Base-by-base conservation (phyloP, 92 coral and sea anemone species). In the Porites rus region DNA sequence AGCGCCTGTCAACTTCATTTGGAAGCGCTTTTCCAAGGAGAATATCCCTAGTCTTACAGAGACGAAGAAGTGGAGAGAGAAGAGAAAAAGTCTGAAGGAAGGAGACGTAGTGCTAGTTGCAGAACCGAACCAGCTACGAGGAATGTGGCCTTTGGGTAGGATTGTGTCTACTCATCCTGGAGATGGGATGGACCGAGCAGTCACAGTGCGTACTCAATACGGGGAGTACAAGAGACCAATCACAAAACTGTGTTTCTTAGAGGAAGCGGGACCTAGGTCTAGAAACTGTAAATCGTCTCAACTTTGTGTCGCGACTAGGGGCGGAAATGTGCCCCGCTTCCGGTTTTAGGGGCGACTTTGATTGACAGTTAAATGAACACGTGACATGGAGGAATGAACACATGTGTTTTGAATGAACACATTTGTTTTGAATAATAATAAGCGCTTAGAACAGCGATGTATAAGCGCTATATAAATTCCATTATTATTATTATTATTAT, bases 21-120 rank as follows among this genome's bases (percentile, higher is more conserved):
- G 50, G 72, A 67, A 38, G 28, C 72, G 72, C 24, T 67, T 67
- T 20, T 8, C 72, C 8, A 67, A 65, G 70, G 72, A 67, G 72
- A 19, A 67, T 11, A 28, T 67, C 24, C 72, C 72, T 22, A 67
- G 72, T 12, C 28, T 67, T 14, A 67, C 28, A 19, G 72, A 67
- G 13, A 67, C 18, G 72, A 28, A 14, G 53, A 69, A 83, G 54
- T 60, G 71, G 90, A 65, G 31, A 59, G 84, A 60, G 51, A 60
- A 56, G 46, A 3, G 31, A 6, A 16, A 72, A 10, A 85, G 18
- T 24, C 53, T 77, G 56, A 77, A 52, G 22, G 84, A 76, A 16
- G 83, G 84, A 43, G 83, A 85, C 65, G 2, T 85, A 21, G 84
- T 86, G n/a, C 68, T 77, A 1, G 56, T 77, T 17, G 84, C 84